Evolutionary conservation across 2,888 invertebrate genomes (phyloP).

Genomic region (Macaria notata): DNA sequence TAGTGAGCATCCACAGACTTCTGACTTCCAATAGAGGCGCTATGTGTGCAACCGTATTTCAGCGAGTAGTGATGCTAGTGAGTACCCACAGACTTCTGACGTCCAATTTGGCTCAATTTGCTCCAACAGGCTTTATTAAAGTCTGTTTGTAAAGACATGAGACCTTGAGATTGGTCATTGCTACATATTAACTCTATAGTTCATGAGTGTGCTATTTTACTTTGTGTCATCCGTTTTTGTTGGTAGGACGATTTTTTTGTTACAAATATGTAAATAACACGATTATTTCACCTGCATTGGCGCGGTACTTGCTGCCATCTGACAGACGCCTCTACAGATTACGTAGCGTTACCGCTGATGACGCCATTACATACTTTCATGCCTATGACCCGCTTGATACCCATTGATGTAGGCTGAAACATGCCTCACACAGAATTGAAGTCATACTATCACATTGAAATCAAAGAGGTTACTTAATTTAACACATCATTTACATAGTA

Average conservation of each 20-base stretch:
- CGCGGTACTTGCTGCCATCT: neutral
- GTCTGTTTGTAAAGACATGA: slow-evolving; percentile 50
- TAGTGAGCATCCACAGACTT: too few relatives aligned
- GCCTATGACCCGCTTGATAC: slow-evolving; percentile 19
- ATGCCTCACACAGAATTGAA: too few relatives aligned
- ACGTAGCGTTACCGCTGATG: slow-evolving; percentile 29
- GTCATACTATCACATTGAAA: too few relatives aligned
- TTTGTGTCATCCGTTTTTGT: too few relatives aligned
- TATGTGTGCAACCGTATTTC: slow-evolving; percentile 50
- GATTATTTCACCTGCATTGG: too few relatives aligned
- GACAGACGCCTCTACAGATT: slow-evolving; percentile 27
- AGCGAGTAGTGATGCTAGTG: slow-evolving; percentile 4
- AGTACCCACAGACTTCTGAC: slow-evolving; percentile 44
- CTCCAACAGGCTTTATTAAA: slow-evolving; percentile 65
- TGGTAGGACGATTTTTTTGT: too few relatives aligned
- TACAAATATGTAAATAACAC: too few relatives aligned
- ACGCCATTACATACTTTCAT: slow-evolving; percentile 31
- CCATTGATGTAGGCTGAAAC: too few relatives aligned
- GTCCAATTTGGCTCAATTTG: slow-evolving; percentile 67
- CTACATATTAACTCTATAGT: neutral
- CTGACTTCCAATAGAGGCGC: slow-evolving; percentile 38
- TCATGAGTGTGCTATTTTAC: too few relatives aligned
- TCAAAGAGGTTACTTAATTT: too few relatives aligned
- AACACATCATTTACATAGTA: too few relatives aligned
- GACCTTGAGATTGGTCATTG: slow-evolving; percentile 37